Evolutionary conservation across 2,888 invertebrate species (phyloP), one percentile per base, ranked within the genome.

Genomic region (Altica lythri): DNA sequence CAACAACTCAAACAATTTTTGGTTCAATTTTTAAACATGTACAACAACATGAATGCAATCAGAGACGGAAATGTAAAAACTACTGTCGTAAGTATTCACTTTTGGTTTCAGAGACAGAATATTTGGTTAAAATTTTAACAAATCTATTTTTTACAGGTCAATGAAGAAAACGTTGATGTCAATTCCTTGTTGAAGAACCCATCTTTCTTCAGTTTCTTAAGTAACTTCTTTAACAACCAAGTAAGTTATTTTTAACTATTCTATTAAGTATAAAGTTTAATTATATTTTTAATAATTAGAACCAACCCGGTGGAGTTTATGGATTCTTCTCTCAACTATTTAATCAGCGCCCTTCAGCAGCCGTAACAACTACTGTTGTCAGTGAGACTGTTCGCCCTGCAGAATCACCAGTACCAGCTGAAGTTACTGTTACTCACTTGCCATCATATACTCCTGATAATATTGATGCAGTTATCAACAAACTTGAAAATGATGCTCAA

Each of bases 1-100:
- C n/a, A 35, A 29, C 18, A 50, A 16, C 54, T 57, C 29, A 25
- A 46, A 25, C 13, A 57, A 54, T 57, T 57, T 12, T 12, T 47
- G 9, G 13, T 10, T 1, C 49, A 56, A 30, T 56, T 48, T 27
- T 37, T 47, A 27, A 13, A 25, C 35, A 22, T 47, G 13, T 47
- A 25, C 37, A 47, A 37, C 16, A 4, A 14, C 6, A 9, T 47
- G 8, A 22, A 47, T 16, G 17, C 16, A 18, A 25, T 17, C 12
- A 22, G 16, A 34, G n/a, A 17, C 18, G 44, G 30, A 10, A 43
- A 14, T 13, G 6, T 19, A 6, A 38, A 17, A 5, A 13, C 38
- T 4, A 38, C 38, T 12, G 5, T 13, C 18, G 40, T 40, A 40
- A 40, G 14, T 40, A 35, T 2, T 10, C 17, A 34, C 34, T 5